Base-by-base conservation (phyloP, 2,888 invertebrate species). In the Empis livida region DNA sequence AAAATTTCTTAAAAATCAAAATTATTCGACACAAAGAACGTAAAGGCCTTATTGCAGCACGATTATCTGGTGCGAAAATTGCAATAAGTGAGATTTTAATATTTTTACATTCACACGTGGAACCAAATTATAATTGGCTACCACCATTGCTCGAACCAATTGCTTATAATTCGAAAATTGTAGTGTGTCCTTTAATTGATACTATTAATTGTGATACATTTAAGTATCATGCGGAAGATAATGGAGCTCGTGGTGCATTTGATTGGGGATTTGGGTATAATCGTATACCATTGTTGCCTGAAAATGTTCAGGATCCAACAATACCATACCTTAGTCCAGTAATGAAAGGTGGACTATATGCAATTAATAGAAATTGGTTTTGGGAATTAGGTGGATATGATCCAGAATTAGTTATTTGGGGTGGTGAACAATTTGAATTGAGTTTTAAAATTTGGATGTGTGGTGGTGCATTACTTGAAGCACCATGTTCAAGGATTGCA, bases 401-500 rank as follows among this genome's bases (percentile, higher is more conserved):
- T 61, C 83, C 84, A 52, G 92, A 91, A 0, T 71, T 94, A 2
- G 92, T 94, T 61, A 95, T 97, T 56, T 97, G 96, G 96, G 96
- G 96, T 31, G 96, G 96, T 1, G 96, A 97, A 65, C 96, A 96
- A 65, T 97, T 96, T 61, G 96, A 97, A 62, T 74, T 97, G 13
- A 95, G 94, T 51, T 96, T 96, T 62, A 96, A 96, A 78, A 82
- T 95, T 51, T 95, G 95, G 95, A 94, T 94, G 71, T 95, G 95
- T 65, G 93, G 92, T 14, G 95, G 95, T 0, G 77, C 80, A 54
- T 87, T 95, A 89, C 74, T 86, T 49, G 94, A 95, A 72, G 89
- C 89, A 2, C 92, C 95, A 1, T 95, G 95, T 62, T 91, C 93
- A 0, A 78, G 94, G 54, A 20, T 20, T 20, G 20, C 20, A 20